These are phyloP conservation scores for Tupaia chinensis DNA, from an alignment of 2,113 vertebrate species.

Conservation along the genomic window DNA sequence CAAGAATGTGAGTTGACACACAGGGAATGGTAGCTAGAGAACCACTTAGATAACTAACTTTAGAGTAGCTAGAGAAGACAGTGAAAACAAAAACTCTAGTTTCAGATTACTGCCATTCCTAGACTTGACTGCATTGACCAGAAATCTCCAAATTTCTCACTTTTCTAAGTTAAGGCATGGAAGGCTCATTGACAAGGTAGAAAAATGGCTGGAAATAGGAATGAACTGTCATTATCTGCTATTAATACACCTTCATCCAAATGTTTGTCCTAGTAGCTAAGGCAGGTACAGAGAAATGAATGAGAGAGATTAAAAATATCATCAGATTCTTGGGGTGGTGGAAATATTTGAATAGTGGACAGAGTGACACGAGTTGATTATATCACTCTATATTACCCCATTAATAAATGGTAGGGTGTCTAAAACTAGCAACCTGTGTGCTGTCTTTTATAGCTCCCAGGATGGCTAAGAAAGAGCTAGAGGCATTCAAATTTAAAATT, in stretches of 20 bases:
- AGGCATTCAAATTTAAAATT: slow-evolving; percentile 13
- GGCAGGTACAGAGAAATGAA: neutral
- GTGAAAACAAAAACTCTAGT: neutral
- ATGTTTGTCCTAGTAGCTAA: slow-evolving; percentile 46
- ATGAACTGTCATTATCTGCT: slow-evolving; percentile 41
- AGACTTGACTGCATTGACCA: neutral
- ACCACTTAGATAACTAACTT: slow-evolving; percentile 40
- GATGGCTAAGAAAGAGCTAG: slow-evolving; percentile 15
- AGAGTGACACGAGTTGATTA: neutral
- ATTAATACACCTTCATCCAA: slow-evolving; percentile 57
- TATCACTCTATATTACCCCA: neutral
- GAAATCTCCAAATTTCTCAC: neutral
- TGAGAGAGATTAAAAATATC: slow-evolving; percentile 25
- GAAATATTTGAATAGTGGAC: neutral
- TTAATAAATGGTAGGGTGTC: neutral
- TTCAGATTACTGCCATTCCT: neutral
- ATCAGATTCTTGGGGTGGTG: neutral
- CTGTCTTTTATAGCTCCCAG: neutral
- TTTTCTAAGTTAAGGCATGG: neutral
- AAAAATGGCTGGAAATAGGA: neutral
- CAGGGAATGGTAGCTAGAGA: neutral
- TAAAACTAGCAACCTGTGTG: neutral
- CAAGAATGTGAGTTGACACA: neutral
- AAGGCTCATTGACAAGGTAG: neutral
- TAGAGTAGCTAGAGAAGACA: slow-evolving; percentile 1